A percentile compares a stretch with the other conserved stretches of the same genome.
Conservation (phyloP, 2,888 invertebrate genomes). For the Acanthosoma haemorrhoidale region DNA sequence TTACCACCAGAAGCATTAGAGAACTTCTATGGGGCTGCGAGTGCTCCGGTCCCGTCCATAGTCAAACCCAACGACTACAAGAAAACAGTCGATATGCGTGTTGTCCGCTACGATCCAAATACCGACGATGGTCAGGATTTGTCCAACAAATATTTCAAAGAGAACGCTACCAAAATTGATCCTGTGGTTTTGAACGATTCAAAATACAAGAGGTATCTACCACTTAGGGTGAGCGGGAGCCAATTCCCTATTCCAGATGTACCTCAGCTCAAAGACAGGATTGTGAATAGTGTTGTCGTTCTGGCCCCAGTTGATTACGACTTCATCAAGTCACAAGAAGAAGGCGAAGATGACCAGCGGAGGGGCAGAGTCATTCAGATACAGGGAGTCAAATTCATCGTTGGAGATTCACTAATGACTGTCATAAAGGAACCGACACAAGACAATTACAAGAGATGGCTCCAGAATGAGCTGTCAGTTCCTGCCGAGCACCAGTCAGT, state of each 20-base stretch:
- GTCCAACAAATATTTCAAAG: constrained; percentile 66
- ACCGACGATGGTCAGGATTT: constrained; percentile 66
- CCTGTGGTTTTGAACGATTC: constrained; percentile 65
- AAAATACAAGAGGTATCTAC: constrained; percentile 76
- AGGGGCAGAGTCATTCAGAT: constrained; percentile 54
- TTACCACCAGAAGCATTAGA: constrained; percentile 79
- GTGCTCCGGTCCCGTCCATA: constrained; percentile 63
- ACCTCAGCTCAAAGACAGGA: constrained; percentile 66
- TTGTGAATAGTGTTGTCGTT: constrained; percentile 78
- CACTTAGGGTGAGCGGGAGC: constrained; percentile 76
- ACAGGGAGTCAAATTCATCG: constrained; percentile 66
- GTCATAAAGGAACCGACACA: constrained; percentile 67
- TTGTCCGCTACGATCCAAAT: constrained; percentile 72
- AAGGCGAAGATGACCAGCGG: constrained; percentile 40
- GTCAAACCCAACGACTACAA: constrained; percentile 55
- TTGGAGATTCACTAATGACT: constrained; percentile 69
- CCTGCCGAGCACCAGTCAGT: constrained; percentile 72
- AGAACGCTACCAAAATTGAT: constrained; percentile 65
- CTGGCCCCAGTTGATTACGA: constrained; percentile 75
- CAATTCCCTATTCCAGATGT: constrained; percentile 79
- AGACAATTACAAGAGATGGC: constrained; percentile 74
- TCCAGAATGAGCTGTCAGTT: constrained; percentile 69
- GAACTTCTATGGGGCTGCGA: constrained; percentile 72
- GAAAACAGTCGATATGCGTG: constrained; percentile 59
- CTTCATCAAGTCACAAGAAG: constrained; percentile 47